Conservation (phyloP, 1,140 invertebrate genomes). For the Parapsyche elsis region DNA sequence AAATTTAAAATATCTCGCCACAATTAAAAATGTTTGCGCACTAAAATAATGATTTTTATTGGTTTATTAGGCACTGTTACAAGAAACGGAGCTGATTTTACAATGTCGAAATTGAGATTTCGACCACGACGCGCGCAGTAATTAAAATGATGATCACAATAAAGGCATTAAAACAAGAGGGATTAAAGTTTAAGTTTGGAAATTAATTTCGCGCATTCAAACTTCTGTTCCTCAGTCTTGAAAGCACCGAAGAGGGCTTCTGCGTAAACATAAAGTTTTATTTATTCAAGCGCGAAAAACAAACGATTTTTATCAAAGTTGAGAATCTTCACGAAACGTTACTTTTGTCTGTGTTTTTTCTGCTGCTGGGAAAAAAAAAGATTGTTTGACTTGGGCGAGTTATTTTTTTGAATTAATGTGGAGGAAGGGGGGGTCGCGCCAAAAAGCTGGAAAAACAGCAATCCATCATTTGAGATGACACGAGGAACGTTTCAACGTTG, state of each 20-base stretch:
- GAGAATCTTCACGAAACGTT: conserved; percentile 55
- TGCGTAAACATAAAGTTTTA: conserved; percentile 47
- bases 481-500: conserved; percentile 38
- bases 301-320: conserved; percentile 55
- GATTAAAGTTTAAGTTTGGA: conserved; percentile 21
- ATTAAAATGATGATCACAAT: conserved; percentile 48
- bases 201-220: conserved; percentile 23
- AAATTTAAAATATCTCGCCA: neutral
- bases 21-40: neutral
- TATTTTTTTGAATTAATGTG: conserved; percentile 56
- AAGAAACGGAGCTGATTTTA: no score
- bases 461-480: conserved; percentile 54
- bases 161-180: conserved; percentile 45
- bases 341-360: conserved; percentile 51
- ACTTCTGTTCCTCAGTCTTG: conserved; percentile 6
- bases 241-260: neutral
- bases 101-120: neutral
- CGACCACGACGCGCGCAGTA: neutral
- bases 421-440: conserved; percentile 33
- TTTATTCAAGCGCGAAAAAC: conserved; percentile 55
- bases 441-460: conserved; percentile 45
- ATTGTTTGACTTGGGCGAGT: conserved; percentile 55
- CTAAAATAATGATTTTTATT: neutral
- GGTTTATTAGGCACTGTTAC: neutral
- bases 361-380: neutral